A percentile compares a stretch with the other conserved stretches of the same genome.
These are phyloP conservation scores for Lasius fuliginosus DNA, from an alignment of 2,888 invertebrate genomes.

Conservation along the genomic window DNA sequence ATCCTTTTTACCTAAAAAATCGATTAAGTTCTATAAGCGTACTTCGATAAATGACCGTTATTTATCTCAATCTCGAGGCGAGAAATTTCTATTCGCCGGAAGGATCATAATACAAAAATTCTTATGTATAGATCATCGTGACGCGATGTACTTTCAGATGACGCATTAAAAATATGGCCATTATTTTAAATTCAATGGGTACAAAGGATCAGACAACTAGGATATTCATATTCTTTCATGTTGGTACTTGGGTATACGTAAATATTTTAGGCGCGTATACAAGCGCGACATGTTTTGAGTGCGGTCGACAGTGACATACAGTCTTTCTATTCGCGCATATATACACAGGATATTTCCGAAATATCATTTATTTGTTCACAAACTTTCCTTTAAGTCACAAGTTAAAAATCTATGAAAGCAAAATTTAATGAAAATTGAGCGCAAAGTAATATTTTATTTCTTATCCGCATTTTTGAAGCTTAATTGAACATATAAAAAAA, in stretches of 20 bases:
- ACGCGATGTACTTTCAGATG: constrained; percentile 26
- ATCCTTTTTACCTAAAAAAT: constrained; percentile 38
- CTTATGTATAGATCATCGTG: constrained; percentile 30
- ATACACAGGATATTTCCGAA: constrained; percentile 1
- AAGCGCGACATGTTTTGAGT: constrained; percentile 49
- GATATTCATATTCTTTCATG: constrained; percentile 52
- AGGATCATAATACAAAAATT: constrained; percentile 27
- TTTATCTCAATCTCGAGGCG: constrained; percentile 38
- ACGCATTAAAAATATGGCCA: constrained; percentile 55
- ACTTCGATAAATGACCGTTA: constrained; percentile 35
- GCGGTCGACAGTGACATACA: constrained; percentile 67
- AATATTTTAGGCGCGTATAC: constrained; percentile 46
- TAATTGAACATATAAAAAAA: background rate
- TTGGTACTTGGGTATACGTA: constrained; percentile 4
- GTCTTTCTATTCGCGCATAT: constrained; percentile 41
- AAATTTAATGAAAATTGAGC: background rate
- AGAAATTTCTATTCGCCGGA: constrained; percentile 25
- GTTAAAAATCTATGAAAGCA: background rate
- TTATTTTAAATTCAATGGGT: constrained; percentile 61
- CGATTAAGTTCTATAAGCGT: constrained; percentile 35
- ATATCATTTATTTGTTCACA: background rate
- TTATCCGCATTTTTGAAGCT: background rate
- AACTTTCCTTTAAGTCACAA: background rate
- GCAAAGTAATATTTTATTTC: background rate
- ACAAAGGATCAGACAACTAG: constrained; percentile 33